A percentile compares a stretch with the other conserved stretches of the same genome.
Conservation (phyloP, 2,113 vertebrate genomes). For the Prietella phreatophila region DNA sequence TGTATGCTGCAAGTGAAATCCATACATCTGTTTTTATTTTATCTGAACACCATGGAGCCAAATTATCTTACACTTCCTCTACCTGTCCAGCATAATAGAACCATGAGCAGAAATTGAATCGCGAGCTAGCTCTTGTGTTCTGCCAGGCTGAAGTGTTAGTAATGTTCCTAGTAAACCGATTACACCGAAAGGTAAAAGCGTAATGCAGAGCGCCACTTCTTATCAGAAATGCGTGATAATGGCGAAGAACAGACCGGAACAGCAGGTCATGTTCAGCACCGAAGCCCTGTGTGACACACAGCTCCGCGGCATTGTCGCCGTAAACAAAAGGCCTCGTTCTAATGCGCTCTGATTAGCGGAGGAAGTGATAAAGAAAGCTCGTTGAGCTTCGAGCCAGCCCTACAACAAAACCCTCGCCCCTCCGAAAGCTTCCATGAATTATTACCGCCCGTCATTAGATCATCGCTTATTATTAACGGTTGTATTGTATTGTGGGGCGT, state of each 20-base stretch:
- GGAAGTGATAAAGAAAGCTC: conserved; percentile 92
- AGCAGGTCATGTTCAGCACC: neutral
- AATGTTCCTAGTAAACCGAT: neutral
- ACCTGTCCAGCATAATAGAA: neutral
- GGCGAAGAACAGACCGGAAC: neutral
- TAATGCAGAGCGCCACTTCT: neutral
- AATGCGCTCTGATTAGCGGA: conserved; percentile 77
- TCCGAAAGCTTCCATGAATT: conserved; percentile 95
- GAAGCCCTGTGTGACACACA: conserved; percentile 39
- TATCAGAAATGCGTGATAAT: neutral
- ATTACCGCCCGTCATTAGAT: conserved; percentile 82
- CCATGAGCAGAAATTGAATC: neutral
- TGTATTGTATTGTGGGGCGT: neutral
- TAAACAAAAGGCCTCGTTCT: conserved; percentile 83
- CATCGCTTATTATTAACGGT: conserved; percentile 84
- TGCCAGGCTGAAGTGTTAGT: neutral
- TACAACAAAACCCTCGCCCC: conserved; percentile 79
- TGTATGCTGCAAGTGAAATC: too few species aligned
- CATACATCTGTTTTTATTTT: too few species aligned
- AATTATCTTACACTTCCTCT: neutral
- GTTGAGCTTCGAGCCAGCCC: conserved; percentile 80
- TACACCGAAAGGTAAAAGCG: neutral
- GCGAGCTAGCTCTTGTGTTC: neutral
- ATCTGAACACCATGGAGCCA: too few species aligned
- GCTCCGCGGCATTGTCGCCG: conserved; percentile 40